A percentile compares a stretch with the other conserved stretches of the same genome.
Conservation (phyloP, 2,113 vertebrate species). For the Anguilla japonica region DNA sequence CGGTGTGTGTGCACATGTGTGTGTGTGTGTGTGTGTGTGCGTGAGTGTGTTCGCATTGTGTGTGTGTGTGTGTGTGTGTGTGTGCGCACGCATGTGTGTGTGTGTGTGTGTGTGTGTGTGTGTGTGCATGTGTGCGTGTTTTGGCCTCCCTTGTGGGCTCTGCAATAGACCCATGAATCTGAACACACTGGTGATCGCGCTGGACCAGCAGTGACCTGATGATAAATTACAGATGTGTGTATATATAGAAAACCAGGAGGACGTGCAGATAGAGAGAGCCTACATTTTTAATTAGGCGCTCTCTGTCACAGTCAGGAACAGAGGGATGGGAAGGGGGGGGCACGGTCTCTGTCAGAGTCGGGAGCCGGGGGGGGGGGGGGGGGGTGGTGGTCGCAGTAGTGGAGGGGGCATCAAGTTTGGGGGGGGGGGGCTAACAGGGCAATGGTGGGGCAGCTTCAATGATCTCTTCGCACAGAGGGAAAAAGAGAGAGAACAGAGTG, state of each 20-base stretch:
- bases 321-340: background rate
- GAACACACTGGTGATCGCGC: conserved; percentile 23
- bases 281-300: conserved; percentile 48
- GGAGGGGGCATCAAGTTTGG: background rate
- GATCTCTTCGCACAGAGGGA: no score
- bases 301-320: background rate
- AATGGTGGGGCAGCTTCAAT: conserved; percentile 18
- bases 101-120: background rate
- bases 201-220: conserved; percentile 40
- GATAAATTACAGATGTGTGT: conserved; percentile 56
- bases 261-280: conserved; percentile 30
- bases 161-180: conserved; percentile 22
- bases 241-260: conserved; percentile 54
- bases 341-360: no score
- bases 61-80: conserved; percentile 6
- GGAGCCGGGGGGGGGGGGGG: no score
- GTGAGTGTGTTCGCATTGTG: background rate
- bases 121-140: conserved; percentile 4
- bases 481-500: no score
- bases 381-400: no score
- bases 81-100: background rate
- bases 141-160: background rate
- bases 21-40: background rate
- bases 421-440: conserved; percentile 43
- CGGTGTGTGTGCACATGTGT: conserved; percentile 6